Percentiles rank a stretch among this genome's conserved stretches.
Evolutionary conservation across 1,140 invertebrate species (phyloP).

Genomic region (Pachyrhynchus sulphureomaculatus): DNA sequence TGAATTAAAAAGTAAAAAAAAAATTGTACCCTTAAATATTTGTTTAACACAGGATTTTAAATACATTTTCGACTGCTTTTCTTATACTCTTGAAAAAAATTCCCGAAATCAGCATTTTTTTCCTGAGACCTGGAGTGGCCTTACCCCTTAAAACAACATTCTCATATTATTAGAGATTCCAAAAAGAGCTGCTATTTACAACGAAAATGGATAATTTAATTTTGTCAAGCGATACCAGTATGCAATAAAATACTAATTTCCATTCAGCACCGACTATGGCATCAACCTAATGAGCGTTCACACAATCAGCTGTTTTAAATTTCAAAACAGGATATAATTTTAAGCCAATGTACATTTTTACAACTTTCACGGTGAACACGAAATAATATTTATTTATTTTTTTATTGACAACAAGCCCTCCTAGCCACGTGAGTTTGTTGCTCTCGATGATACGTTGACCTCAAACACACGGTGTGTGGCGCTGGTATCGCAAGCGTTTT

Average conservation of each 20-base stretch:
- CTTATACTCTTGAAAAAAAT: too few relatives aligned
- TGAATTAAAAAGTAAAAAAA: too few relatives aligned
- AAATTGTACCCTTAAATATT: too few relatives aligned
- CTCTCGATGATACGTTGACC: conserved; percentile 22
- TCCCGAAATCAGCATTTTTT: too few relatives aligned
- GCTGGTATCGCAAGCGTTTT: conserved; percentile 13
- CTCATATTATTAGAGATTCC: too few relatives aligned
- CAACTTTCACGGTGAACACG: conserved; percentile 2
- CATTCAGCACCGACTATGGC: not conserved
- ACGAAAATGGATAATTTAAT: too few relatives aligned
- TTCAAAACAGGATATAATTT: conserved; percentile 9
- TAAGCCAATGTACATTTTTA: conserved; percentile 8
- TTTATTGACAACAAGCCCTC: conserved; percentile 14
- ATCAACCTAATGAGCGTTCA: not conserved
- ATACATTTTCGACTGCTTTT: too few relatives aligned
- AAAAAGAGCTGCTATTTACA: too few relatives aligned
- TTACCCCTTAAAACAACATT: too few relatives aligned
- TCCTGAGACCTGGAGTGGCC: too few relatives aligned
- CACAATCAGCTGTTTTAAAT: conserved; percentile 10
- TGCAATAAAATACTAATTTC: not conserved
- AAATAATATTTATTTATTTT: conserved; percentile 18
- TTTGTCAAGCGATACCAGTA: too few relatives aligned
- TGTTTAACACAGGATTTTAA: too few relatives aligned
- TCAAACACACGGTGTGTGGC: conserved; percentile 21
- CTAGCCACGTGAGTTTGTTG: conserved; percentile 21